Evolutionary conservation across 2,888 invertebrate genomes (phyloP), one percentile per base, ranked within the genome.

Genomic region (Sarcophaga carnaria): DNA sequence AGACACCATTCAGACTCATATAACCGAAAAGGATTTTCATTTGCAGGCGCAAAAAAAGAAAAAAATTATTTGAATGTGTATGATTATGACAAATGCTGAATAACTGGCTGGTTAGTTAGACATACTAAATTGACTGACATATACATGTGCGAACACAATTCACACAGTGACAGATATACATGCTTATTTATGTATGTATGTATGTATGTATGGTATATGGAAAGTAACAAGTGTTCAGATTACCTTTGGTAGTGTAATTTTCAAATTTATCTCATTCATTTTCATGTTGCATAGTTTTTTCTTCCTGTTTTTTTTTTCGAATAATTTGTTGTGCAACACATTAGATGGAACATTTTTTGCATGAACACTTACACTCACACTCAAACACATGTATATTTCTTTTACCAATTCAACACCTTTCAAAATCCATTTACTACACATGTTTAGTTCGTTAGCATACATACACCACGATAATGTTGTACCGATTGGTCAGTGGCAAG

Each of bases 371-470:
- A 22, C 6, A 45, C 17, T 49, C 2, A 27, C 69, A 45, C 27
- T n/a, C 47, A 47, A 2, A 37, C 2, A 37, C 37, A 37, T 63
- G 25, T 12, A 20, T 62, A 20, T 22, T 22, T 14, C 71, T 69
- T 80, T 66, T 74, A 27, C 63, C 64, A 74, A 79, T 80, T 81
- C 80, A 78, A 86, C 83, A 87, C 83, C 83, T 83, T 79, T 76
- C 27, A 66, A 77, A 64, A 47, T 25, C 71, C n/a, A 67, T 78
- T 83, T 78, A 49, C 17, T 1, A 54, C 10, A 54, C 54, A 54
- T 54, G 54, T 37, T 37, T 37, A 37, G 37, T 37, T 64, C 10
- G 4, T 14, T 64, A 25, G 2, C 22, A 22, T 12, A 59, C 22
- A 14, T 64, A 25, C n/a, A 66, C n/a, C 27, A 37, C 17, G n/a